Base-by-base conservation (phyloP, 1,140 invertebrate genomes). In the Diorhabda elongata region DNA sequence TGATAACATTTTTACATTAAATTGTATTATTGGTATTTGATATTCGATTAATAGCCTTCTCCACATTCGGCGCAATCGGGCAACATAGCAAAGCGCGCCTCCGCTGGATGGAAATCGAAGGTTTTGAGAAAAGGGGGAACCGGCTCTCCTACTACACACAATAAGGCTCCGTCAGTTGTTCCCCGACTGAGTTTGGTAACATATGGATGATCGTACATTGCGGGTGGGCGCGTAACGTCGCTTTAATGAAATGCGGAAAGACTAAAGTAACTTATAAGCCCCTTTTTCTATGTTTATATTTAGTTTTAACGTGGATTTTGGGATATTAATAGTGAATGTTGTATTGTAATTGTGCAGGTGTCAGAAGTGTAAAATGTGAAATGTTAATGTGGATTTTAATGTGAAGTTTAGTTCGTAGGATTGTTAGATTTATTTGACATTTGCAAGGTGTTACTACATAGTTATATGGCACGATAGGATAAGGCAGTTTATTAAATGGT, bases 111-210 rank as follows among this genome's bases (percentile, higher is more conserved):
- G 61, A 62, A 62, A 62, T 62, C 61, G 61, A 62, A 62, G 61
- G 61, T 62, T 52, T 62, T 62, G 61, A 62, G 61, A 62, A 62
- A 62, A 62, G 61, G 61, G 61, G 61, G 44, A 62, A 62, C 44
- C 43, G 43, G 61, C 61, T 52, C 47, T 52, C 47, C 47, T 6
- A 52, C 47, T 52, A 52, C 47, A 52, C 3, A 52, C 6, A 52
- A 52, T 52, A 6, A 52, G 43, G n/a, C 11, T 62, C 61, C 8
- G 42, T 62, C 61, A 62, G 61, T 62, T 62, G 42, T 62, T n/a
- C 44, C n/a, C 61, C 61, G 61, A 62, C 61, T 11, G 43, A 11
- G 42, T n/a, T 8, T 44, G 43, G 61, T 62, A n/a, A 43, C 43
- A 44, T 44, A 62, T 62, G 61, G 43, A 62, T 42, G 42, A 5